A percentile compares a stretch with the other conserved stretches of the same genome.
Conservation (phyloP, 2,797 vertebrate species). For the Lateolabrax maculatus region DNA sequence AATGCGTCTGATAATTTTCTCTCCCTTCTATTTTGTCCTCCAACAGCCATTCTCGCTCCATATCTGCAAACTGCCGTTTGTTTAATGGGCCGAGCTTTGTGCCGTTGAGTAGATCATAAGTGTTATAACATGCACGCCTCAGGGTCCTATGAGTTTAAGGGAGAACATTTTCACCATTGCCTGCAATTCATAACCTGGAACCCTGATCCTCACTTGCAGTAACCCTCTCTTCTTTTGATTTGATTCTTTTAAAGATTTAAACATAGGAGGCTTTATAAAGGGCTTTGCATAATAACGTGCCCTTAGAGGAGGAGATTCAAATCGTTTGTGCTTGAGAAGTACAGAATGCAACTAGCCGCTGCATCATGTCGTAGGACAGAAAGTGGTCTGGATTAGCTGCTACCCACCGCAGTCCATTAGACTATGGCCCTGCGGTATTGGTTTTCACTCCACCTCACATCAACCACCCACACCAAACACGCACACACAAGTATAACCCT, state of each 20-base stretch:
- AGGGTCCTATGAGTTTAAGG: slow-evolving; percentile 67
- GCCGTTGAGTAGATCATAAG: slow-evolving; percentile 69
- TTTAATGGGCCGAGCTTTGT: slow-evolving; percentile 75
- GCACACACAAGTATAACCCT: slow-evolving; percentile 2
- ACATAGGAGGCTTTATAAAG: slow-evolving; percentile 40
- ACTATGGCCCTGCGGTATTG: slow-evolving; percentile 21
- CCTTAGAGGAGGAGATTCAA: slow-evolving; percentile 46
- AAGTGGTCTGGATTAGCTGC: slow-evolving; percentile 30
- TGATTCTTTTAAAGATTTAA: slow-evolving; percentile 66
- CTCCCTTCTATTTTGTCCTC: slow-evolving; percentile 40
- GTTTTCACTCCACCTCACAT: slow-evolving; percentile 35
- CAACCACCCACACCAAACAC: slow-evolving; percentile 1
- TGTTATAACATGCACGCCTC: slow-evolving; percentile 73
- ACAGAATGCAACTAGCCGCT: slow-evolving; percentile 33
- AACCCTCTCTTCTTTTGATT: slow-evolving; percentile 47
- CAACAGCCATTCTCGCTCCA: slow-evolving; percentile 60
- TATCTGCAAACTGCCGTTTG: slow-evolving; percentile 69
- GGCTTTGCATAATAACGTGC: slow-evolving; percentile 56
- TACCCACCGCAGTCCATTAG: slow-evolving; percentile 41
- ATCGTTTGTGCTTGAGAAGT: slow-evolving; percentile 43
- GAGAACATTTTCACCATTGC: slow-evolving; percentile 63
- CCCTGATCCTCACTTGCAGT: slow-evolving; percentile 51
- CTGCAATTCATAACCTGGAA: slow-evolving; percentile 71
- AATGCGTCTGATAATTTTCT: slow-evolving; percentile 63
- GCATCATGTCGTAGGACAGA: slow-evolving; percentile 28